Conservation (phyloP, 2,888 invertebrate species). For the Lampropteryx suffumata region DNA sequence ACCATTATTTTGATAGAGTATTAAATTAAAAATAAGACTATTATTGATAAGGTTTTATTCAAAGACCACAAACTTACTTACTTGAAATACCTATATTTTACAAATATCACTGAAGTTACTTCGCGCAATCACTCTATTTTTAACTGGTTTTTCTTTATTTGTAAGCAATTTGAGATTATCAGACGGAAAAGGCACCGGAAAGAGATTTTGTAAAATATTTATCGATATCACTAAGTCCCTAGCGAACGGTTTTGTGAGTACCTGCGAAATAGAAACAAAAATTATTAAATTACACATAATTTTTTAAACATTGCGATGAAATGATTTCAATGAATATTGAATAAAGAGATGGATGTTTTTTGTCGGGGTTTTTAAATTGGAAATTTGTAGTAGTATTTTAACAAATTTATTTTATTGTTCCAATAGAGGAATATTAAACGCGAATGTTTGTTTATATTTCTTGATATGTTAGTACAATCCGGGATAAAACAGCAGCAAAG, state of each 20-base stretch:
- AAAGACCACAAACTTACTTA: constrained; percentile 4
- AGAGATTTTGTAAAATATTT: not conserved
- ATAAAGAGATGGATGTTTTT: too few relatives aligned
- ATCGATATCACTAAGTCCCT: not conserved
- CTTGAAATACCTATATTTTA: too few relatives aligned
- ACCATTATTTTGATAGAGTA: not conserved
- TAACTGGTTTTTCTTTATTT: constrained; percentile 4
- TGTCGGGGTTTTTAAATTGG: too few relatives aligned
- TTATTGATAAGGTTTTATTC: not conserved
- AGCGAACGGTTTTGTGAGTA: constrained; percentile 1
- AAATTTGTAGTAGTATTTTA: too few relatives aligned
- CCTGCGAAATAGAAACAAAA: constrained; percentile 15
- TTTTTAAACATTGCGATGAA: too few relatives aligned
- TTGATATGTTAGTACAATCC: not conserved
- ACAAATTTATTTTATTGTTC: too few relatives aligned
- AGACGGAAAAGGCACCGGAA: constrained; percentile 1
- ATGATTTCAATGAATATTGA: too few relatives aligned
- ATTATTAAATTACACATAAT: too few relatives aligned
- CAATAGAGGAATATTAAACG: too few relatives aligned
- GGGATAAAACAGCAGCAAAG: constrained; percentile 1
- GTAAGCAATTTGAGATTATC: constrained; percentile 2
- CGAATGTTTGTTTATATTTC: not conserved
- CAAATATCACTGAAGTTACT: constrained; percentile 11
- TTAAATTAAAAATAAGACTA: not conserved
- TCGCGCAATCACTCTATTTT: not conserved